Conservation (phyloP, 1,140 invertebrate genomes). For the Rhizoglyphus robini region DNA sequence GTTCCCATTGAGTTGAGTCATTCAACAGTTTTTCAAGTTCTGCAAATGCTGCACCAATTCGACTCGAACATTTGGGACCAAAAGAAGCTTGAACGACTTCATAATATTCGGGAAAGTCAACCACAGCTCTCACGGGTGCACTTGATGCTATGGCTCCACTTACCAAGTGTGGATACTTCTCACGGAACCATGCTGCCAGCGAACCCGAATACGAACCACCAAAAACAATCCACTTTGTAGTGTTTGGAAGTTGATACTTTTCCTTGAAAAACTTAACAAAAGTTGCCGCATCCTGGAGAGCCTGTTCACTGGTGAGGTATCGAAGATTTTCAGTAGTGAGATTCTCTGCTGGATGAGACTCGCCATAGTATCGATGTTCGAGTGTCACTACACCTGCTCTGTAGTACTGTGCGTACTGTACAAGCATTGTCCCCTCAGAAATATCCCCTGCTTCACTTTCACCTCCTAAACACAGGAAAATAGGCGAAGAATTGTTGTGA, state of each 20-base stretch:
- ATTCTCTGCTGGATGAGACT: slow-evolving; percentile 60
- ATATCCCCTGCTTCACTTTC: slow-evolving; percentile 33
- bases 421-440: slow-evolving; percentile 28
- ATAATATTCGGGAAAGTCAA: slow-evolving; percentile 35
- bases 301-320: slow-evolving; percentile 34
- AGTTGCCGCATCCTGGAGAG: slow-evolving; percentile 36
- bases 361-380: slow-evolving; percentile 86
- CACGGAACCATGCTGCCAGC: slow-evolving; percentile 39
- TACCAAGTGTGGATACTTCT: slow-evolving; percentile 40
- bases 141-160: slow-evolving; percentile 29
- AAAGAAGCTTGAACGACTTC: slow-evolving; percentile 32
- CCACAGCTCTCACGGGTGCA: slow-evolving; percentile 33
- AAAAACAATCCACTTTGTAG: slow-evolving; percentile 18
- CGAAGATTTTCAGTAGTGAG: slow-evolving; percentile 30
- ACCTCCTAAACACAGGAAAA: slow-evolving; percentile 36
- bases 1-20: slow-evolving; percentile 44
- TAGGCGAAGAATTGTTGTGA: slow-evolving; percentile 36
- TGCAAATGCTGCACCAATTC: slow-evolving; percentile 45
- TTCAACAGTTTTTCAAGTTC: slow-evolving; percentile 49
- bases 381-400: slow-evolving; percentile 68
- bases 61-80: slow-evolving; percentile 29
- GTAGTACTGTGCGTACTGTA: slow-evolving; percentile 47
- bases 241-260: not conserved
- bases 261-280: slow-evolving; percentile 27
- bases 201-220: slow-evolving; percentile 38